A percentile compares a stretch with the other conserved stretches of the same genome.
phyloP scores from a whole-genome alignment of 2,888 invertebrate species.

The Xestia sexstrigata region DNA sequence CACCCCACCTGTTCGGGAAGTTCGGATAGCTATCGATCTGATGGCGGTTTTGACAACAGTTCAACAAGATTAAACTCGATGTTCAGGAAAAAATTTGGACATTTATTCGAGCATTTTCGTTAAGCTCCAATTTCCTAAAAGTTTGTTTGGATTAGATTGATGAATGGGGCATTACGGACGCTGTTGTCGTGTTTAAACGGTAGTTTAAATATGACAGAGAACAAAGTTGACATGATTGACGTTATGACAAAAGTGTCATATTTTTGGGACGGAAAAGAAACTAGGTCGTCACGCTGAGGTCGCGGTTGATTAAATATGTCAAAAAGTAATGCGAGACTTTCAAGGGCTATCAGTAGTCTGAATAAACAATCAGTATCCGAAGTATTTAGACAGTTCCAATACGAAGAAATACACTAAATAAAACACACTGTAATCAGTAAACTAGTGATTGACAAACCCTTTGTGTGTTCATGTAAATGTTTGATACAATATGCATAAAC shows the following conservation, averaged over 20 bases:
- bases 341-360: conserved; percentile 14
- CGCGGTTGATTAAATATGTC: conserved; percentile 58
- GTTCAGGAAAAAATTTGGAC: conserved; percentile 32
- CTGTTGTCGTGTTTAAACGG: conserved; percentile 28
- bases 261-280: conserved; percentile 70
- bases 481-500: conserved; percentile 49
- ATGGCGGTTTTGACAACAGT: conserved; percentile 64
- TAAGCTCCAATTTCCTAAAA: conserved; percentile 43
- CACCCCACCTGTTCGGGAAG: conserved; percentile 66
- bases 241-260: conserved; percentile 63
- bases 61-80: conserved; percentile 60
- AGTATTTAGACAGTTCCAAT: conserved; percentile 26
- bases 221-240: conserved; percentile 53
- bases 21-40: conserved; percentile 67
- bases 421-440: conserved; percentile 43
- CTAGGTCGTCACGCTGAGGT: conserved; percentile 67
- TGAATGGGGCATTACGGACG: conserved; percentile 29
- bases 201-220: conserved; percentile 46
- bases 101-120: conserved; percentile 39
- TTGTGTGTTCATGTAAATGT: conserved; percentile 58
- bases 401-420: conserved; percentile 49
- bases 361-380: conserved; percentile 31
- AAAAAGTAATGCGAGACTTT: conserved; percentile 46
- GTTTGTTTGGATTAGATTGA: conserved; percentile 41
- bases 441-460: conserved; percentile 58